These are phyloP conservation scores for Mycteria americana DNA, from an alignment of 2,797 vertebrate genomes.

Conservation along the genomic window DNA sequence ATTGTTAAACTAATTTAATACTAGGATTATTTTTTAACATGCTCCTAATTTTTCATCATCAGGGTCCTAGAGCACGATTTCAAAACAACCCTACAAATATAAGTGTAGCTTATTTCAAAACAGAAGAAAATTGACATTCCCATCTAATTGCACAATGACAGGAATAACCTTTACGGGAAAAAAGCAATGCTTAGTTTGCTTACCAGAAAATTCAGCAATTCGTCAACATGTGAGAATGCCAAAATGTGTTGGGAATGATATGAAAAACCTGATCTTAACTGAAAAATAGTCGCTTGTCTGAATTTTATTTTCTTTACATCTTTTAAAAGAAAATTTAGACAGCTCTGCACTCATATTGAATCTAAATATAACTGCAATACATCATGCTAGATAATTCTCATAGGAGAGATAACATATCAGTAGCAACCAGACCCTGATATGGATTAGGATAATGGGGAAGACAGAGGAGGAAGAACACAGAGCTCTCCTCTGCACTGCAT, in stretches of 20 bases:
- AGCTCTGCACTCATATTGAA: background rate
- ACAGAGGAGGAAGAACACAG: background rate
- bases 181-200: background rate
- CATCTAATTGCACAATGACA: background rate
- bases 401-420: conserved; percentile 2
- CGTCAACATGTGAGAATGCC: background rate
- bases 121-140: background rate
- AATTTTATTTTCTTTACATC: background rate
- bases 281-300: background rate
- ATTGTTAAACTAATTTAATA: background rate
- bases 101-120: background rate
- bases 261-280: background rate
- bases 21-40: background rate
- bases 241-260: background rate
- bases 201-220: background rate
- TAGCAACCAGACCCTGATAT: background rate
- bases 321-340: background rate
- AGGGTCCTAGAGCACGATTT: background rate
- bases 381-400: background rate
- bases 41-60: background rate
- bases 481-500: background rate
- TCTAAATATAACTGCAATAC: background rate
- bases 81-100: background rate
- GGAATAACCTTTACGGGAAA: background rate
- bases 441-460: background rate